Evolutionary conservation across 2,888 invertebrate species (phyloP), one percentile per base, ranked within the genome.

Genomic region (Chrysolina americana): DNA sequence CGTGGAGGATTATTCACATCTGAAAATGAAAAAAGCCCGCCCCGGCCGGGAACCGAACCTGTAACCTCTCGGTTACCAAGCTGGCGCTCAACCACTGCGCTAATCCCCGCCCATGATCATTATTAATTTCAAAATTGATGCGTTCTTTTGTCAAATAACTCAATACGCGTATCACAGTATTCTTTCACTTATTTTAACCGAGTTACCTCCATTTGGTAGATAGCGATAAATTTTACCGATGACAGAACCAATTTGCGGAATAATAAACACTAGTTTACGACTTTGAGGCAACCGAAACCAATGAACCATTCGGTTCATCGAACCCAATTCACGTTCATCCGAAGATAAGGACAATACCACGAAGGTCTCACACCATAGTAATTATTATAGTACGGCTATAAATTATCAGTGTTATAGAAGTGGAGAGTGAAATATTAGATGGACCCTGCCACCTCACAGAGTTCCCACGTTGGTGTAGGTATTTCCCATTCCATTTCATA

Each of bases 381-480:
- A 66, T 68, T 63, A 70, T 68, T 72, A 68, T 70, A 73, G 64
- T 72, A 44, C 23, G 68, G 64, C 64, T 44, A 71, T 76, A 74
- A 76, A 76, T 74, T 73, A 72, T 63, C 23, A 41, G 63, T 68
- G 72, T 68, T 63, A 62, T 65, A 74, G 76, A 76, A 76, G 74
- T 76, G 41, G 74, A 73, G 76, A 76, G 76, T 70, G 66, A 68
- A 74, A 71, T 76, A 74, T 71, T 74, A 70, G 73, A 65, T 65
- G 69, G 74, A 74, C 68, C 59, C 71, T 73, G 70, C 36, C 78
- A 78, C 72, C 79, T 80, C 78, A 81, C 81, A 79, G 74, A 70
- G 77, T 81, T 82, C 82, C 79, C 82, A 82, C 82, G 79, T 78
- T 79, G 78, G 78, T 77, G 81, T 78, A 44, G 15, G n/a, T n/a